Base-by-base conservation (phyloP, 2,797 vertebrate genomes). In the Schizothorax lantsangensis region DNA sequence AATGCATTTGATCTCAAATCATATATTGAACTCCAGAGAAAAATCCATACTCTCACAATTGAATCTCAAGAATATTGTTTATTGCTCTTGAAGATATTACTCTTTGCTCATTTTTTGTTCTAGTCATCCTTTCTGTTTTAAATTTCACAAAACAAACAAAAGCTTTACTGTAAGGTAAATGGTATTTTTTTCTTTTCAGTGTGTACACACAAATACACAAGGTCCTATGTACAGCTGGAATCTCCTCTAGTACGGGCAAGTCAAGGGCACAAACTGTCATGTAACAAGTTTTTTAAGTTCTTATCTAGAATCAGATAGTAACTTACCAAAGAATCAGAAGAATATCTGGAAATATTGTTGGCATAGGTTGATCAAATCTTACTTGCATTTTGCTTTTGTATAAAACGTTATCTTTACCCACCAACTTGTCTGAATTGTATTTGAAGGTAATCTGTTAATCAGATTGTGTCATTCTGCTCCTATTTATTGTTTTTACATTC, bases 61-160 rank as follows among this genome's bases (percentile, higher is more conserved):
- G 89, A 89, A 92, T 95, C 93, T 96, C 91, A 93, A 95, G 95
- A 95, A 95, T 95, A 95, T 93, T 95, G 94, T 96, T 96, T 96
- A 96, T 96, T 96, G 95, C 96, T 96, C 94, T 95, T 94, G 92
- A 94, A 95, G 95, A 95, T 96, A 95, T 94, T 94, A 79, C 93
- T 96, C 89, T 94, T 93, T 93, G 92, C 87, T 92, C 91, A 89
- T 94, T 95, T 87, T 88, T 95, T 93, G 91, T 88, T 87, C 83
- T 71, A 75, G 79, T 83, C 91, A 88, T 93, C 91, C 92, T 93
- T 92, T 90, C 90, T 92, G 92, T 93, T 93, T 92, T 93, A 90
- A 92, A 94, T 93, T 94, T 95, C 95, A 96, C 96, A 95, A 94
- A 95, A 95, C 94, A 95, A 95, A 95, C 79, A 87, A 92, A 94